Base-by-base conservation (phyloP, 2,797 vertebrate species). In the Typhlichthys subterraneus region DNA sequence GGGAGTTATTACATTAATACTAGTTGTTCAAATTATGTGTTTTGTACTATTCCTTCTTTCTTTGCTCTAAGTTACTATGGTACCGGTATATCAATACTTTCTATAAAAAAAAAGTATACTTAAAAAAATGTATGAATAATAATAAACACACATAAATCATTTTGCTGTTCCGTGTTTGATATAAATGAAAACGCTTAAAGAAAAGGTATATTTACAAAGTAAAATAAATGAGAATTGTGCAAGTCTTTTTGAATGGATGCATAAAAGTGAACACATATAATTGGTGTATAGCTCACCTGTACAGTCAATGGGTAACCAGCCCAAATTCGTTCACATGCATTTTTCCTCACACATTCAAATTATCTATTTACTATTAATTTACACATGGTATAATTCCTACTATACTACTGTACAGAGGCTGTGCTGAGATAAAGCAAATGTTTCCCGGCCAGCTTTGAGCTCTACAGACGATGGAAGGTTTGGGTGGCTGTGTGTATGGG, bases 301-400 rank as follows among this genome's bases (percentile, higher is more conserved):
- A 87, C 82, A 80, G 75, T 84, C 69, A 9, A 73, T 85, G 87
- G 90, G 86, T 85, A 87, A 87, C 87, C 88, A 88, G 88, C 87
- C 90, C 86, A 86, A 51, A 54, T 67, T 76, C 72, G 67, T 83
- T 4, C 38, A 66, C 87, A 87, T 86, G 83, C 86, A 86, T 71
- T 77, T 68, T 38, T 77, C 75, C 71, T 70, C 82, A 86, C 81
- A 83, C 83, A 77, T 69, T 80, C 85, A 77, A 69, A 81, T 72
- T 77, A 78, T 85, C 72, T 87, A 86, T 86, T 65, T 82, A 84
- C 79, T 73, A 79, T 13, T 88, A 86, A 85, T 73, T 88, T 88
- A 89, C 87, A 91, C 70, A 42, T 9, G 38, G 38, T 42, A 65
- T 66, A 63, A 72, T 63, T 81, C 73, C 77, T 79, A 84, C 69